These are phyloP conservation scores for Ectemnius continuus DNA, from an alignment of 2,888 invertebrate genomes.

Conservation along the genomic window DNA sequence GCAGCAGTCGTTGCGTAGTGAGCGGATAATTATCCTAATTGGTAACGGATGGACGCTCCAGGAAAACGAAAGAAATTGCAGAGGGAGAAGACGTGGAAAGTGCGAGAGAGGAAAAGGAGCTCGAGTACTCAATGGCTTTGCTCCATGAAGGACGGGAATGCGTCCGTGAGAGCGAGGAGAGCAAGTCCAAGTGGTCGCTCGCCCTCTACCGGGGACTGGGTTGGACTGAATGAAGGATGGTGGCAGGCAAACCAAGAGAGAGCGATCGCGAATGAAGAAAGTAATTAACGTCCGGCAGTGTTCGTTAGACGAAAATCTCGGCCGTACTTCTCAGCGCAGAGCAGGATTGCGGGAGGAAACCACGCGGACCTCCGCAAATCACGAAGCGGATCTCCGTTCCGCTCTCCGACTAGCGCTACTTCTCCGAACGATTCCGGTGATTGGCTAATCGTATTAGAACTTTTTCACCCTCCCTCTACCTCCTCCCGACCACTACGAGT, in stretches of 20 bases:
- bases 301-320: slow-evolving; percentile 65
- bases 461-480: slow-evolving; percentile 9
- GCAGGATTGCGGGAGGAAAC: slow-evolving; percentile 9
- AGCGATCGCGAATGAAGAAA: slow-evolving; percentile 46
- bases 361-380: background rate
- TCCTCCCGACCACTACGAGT: slow-evolving; percentile 10
- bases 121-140: background rate
- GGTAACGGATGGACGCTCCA: slow-evolving; percentile 33
- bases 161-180: background rate
- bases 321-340: slow-evolving; percentile 35
- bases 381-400: slow-evolving; percentile 5
- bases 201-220: slow-evolving; percentile 1
- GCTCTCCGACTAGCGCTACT: slow-evolving; percentile 5
- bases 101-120: background rate
- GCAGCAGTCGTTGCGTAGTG: slow-evolving; percentile 7
- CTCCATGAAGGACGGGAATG: background rate
- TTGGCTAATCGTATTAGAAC: slow-evolving; percentile 64
- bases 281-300: slow-evolving; percentile 65
- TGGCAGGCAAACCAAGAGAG: slow-evolving; percentile 6
- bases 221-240: slow-evolving; percentile 8
- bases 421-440: slow-evolving; percentile 61
- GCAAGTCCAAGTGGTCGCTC: background rate
- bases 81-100: slow-evolving; percentile 1
- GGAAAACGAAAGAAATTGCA: slow-evolving; percentile 14
- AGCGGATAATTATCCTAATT: slow-evolving; percentile 45